Base-by-base conservation (phyloP, 2,888 invertebrate species). In the Plutella xylostella region DNA sequence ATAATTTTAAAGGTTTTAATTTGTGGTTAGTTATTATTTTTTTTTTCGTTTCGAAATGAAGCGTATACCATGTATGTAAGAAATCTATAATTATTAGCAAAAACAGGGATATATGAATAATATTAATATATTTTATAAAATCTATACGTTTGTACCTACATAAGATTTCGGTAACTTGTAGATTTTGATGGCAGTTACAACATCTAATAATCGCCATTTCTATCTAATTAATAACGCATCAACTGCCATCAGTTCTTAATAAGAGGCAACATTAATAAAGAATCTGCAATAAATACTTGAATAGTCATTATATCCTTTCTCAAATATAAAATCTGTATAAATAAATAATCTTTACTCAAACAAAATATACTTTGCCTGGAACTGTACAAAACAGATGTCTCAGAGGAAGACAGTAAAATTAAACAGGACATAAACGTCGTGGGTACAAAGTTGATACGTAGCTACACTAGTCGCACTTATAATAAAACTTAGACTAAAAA, bases 101-200 rank as follows among this genome's bases (percentile, higher is more conserved):
- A 41, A 18, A 41, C 31, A 31, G 30, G n/a, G 42, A 42, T 34
- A 17, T 15, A 30, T 4, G 18, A 14, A 22, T 30, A 39, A 34
- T 34, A 34, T 34, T 42, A 34, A 34, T 2, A 25, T 15, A 40
- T 14, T 40, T n/a, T n/a, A 33, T 22, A 42, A 34, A 9, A 9
- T 30, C 41, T 22, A 30, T 28, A 19, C 71, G n/a, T 75, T 75
- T 78, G 72, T 72, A 43, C 43, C 43, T 43, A 69, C 66, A 69
- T 58, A 61, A 72, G 69, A 67, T 59, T 70, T 69, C 79, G 80
- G 80, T 82, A 82, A 80, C 80, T 78, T 68, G 73, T 60, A 65
- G 67, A 64, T 68, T 68, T 61, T 65, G 69, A 66, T 71, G 77
- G 78, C 79, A 80, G 77, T 76, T 65, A 61, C 55, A 66, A 18